These are phyloP conservation scores for Drosophila pallidifrons DNA, from an alignment of 1,140 invertebrate genomes.

Conservation along the genomic window DNA sequence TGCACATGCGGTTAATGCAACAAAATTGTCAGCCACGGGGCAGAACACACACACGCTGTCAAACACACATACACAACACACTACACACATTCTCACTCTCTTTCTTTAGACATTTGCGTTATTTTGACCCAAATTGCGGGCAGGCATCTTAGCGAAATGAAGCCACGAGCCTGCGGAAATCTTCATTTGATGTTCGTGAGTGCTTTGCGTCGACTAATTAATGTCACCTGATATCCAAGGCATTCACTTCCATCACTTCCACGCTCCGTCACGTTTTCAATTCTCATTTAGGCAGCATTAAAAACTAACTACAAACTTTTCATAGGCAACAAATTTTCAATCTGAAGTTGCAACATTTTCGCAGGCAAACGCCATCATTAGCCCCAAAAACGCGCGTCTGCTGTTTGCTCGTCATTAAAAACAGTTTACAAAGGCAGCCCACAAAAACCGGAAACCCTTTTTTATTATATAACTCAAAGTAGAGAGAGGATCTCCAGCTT, in stretches of 20 bases:
- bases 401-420: constrained; percentile 72
- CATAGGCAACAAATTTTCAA: constrained; percentile 62
- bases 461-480: neutral
- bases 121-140: constrained; percentile 66
- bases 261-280: constrained; percentile 50
- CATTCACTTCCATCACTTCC: constrained; percentile 13
- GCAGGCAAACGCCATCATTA: constrained; percentile 61
- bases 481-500: no score
- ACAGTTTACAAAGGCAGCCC: constrained; percentile 51
- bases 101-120: constrained; percentile 18
- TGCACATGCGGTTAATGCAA: constrained; percentile 30
- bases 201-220: constrained; percentile 62
- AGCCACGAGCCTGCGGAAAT: constrained; percentile 63
- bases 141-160: constrained; percentile 70
- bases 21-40: constrained; percentile 11
- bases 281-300: constrained; percentile 33
- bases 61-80: no score
- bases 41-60: constrained; percentile 15
- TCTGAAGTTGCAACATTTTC: constrained; percentile 56
- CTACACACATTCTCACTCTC: no score
- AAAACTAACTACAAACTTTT: constrained; percentile 50
- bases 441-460: constrained; percentile 26
- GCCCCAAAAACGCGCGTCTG: constrained; percentile 49
- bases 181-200: constrained; percentile 48
- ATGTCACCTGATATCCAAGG: constrained; percentile 33